These are phyloP conservation scores for Schizaphis graminum DNA, from an alignment of 2,888 invertebrate genomes.

Conservation along the genomic window DNA sequence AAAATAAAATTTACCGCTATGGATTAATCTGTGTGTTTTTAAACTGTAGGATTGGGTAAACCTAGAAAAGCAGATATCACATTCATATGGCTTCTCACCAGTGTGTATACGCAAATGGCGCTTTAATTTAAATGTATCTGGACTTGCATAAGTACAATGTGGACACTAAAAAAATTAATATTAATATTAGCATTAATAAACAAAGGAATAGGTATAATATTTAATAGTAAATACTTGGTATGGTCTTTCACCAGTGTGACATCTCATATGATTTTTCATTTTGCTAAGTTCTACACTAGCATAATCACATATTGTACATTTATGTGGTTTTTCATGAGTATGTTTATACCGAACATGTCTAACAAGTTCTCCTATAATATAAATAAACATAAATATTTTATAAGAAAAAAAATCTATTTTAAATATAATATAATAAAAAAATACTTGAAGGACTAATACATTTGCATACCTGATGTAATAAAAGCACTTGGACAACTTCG, in stretches of 20 bases:
- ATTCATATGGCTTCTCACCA: conserved; percentile 89
- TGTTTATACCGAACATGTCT: conserved; percentile 96
- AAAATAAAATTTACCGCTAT: conserved; percentile 73
- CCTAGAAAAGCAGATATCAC: conserved; percentile 87
- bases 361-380: conserved; percentile 83
- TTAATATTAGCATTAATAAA: not conserved
- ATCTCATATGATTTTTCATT: conserved; percentile 92
- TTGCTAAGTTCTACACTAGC: conserved; percentile 97
- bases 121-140: conserved; percentile 97
- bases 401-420: not conserved
- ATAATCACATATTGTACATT: conserved; percentile 95
- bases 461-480: conserved; percentile 83
- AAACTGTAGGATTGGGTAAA: conserved; percentile 97
- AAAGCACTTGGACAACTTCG: conserved; percentile 90
- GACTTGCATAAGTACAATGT: conserved; percentile 97
- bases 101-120: conserved; percentile 94
- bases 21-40: conserved; percentile 91
- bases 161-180: conserved; percentile 79
- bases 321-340: conserved; percentile 97
- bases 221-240: conserved; percentile 76
- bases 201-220: not conserved
- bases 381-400: not conserved
- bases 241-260: conserved; percentile 92
- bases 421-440: not conserved
- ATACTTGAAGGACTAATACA: conserved; percentile 66